Evolutionary conservation across 2,888 invertebrate species (phyloP).

Genomic region (Atethmia centrago): DNA sequence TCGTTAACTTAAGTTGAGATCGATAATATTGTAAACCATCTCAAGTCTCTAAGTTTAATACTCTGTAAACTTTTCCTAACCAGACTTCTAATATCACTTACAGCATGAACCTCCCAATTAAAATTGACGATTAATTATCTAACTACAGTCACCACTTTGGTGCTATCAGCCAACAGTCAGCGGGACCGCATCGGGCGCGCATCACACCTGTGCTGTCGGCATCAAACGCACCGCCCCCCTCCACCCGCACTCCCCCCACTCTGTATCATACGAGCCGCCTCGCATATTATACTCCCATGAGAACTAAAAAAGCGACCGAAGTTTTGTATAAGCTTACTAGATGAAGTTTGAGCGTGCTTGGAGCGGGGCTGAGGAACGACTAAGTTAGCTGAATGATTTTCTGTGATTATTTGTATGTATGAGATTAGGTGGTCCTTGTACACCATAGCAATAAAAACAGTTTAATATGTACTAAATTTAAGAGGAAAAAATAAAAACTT

Average conservation of each 20-base stretch:
- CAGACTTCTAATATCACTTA: background rate
- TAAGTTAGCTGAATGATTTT: background rate
- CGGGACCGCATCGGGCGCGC: slow-evolving; percentile 72
- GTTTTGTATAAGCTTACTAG: slow-evolving; percentile 68
- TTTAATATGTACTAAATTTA: too few species aligned
- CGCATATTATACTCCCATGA: slow-evolving; percentile 83
- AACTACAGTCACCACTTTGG: slow-evolving; percentile 54
- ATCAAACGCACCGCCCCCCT: slow-evolving; percentile 81
- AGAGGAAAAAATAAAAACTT: too few species aligned
- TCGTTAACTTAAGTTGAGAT: background rate
- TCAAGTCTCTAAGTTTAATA: background rate
- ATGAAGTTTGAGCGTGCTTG: slow-evolving; percentile 65
- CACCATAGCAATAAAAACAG: too few species aligned
- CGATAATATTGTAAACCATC: background rate
- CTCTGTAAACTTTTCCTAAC: background rate
- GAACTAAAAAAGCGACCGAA: slow-evolving; percentile 78
- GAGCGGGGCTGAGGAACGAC: background rate
- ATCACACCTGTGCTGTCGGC: slow-evolving; percentile 87
- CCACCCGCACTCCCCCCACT: slow-evolving; percentile 63
- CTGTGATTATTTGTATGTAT: background rate
- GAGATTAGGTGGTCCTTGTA: too few species aligned
- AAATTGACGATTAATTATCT: slow-evolving; percentile 37
- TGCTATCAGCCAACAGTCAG: slow-evolving; percentile 60
- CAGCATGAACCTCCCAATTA: slow-evolving; percentile 6
- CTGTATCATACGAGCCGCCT: slow-evolving; percentile 84